Conservation (phyloP, 2,888 invertebrate species). For the Meta bourneti region DNA sequence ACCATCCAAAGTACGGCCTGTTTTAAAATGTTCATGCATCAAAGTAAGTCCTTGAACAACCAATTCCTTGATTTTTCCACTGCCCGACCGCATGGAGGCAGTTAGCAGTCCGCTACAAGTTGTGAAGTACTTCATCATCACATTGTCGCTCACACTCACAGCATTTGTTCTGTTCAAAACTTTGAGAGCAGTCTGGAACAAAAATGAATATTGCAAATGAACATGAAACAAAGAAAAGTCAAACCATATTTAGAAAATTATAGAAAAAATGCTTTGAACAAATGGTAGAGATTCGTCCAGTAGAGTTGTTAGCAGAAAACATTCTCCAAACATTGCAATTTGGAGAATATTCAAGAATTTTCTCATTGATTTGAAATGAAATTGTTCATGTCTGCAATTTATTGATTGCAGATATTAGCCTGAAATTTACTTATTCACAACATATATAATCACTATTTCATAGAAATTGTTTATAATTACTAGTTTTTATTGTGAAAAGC, state of each 20-base stretch:
- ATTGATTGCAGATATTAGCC: too few species aligned
- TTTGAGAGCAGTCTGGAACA: conserved; percentile 8
- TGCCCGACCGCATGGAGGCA: neutral
- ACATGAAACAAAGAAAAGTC: neutral
- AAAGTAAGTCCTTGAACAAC: neutral
- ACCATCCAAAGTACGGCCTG: neutral
- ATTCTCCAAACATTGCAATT: too few species aligned
- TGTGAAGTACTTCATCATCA: neutral
- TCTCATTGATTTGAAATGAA: too few species aligned
- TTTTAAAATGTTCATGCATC: neutral
- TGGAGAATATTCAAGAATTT: too few species aligned
- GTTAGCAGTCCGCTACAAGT: neutral
- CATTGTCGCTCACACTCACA: neutral
- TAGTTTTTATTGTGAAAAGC: too few species aligned
- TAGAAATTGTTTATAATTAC: too few species aligned
- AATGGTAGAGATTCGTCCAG: too few species aligned
- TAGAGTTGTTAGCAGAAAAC: too few species aligned
- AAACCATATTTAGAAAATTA: neutral
- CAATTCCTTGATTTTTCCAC: conserved; percentile 17
- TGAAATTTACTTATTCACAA: too few species aligned
- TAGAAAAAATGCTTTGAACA: neutral
- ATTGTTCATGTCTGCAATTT: neutral
- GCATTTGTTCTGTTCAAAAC: neutral
- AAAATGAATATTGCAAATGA: neutral
- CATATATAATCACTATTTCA: too few species aligned